Evolutionary conservation across 2,888 invertebrate species (phyloP).

Genomic region (Andrena bicolor): DNA sequence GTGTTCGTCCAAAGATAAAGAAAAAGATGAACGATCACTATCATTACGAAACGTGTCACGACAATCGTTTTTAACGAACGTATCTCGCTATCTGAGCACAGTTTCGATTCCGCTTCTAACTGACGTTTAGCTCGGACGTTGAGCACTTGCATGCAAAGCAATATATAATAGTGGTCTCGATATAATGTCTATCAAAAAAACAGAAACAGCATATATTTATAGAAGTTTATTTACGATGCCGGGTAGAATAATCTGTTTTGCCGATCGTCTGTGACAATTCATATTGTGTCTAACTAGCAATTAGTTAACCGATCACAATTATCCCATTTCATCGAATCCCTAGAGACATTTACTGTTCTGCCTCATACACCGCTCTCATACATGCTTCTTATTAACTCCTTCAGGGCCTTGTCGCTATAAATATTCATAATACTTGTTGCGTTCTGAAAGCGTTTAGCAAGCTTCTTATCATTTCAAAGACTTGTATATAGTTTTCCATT

Average conservation of each 20-base stretch:
- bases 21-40: conserved; percentile 32
- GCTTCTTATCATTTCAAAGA: conserved; percentile 31
- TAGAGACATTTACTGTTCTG: conserved; percentile 76
- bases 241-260: conserved; percentile 33
- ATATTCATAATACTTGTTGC: conserved; percentile 37
- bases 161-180: background rate
- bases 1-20: conserved; percentile 25
- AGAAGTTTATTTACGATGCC: conserved; percentile 19
- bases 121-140: conserved; percentile 43
- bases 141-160: conserved; percentile 53
- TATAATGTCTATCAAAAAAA: background rate
- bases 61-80: conserved; percentile 16
- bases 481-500: conserved; percentile 46
- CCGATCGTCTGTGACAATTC: conserved; percentile 34
- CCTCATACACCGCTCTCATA: conserved; percentile 82
- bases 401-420: conserved; percentile 43
- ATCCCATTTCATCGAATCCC: conserved; percentile 52
- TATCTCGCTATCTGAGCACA: conserved; percentile 9
- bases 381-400: conserved; percentile 71
- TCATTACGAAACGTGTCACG: conserved; percentile 4
- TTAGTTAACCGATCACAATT: conserved; percentile 46
- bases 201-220: background rate
- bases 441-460: conserved; percentile 18
- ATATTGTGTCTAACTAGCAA: conserved; percentile 50
- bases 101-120: conserved; percentile 34